These are phyloP conservation scores for Melanchra persicariae DNA, from an alignment of 2,888 invertebrate species.

Conservation along the genomic window DNA sequence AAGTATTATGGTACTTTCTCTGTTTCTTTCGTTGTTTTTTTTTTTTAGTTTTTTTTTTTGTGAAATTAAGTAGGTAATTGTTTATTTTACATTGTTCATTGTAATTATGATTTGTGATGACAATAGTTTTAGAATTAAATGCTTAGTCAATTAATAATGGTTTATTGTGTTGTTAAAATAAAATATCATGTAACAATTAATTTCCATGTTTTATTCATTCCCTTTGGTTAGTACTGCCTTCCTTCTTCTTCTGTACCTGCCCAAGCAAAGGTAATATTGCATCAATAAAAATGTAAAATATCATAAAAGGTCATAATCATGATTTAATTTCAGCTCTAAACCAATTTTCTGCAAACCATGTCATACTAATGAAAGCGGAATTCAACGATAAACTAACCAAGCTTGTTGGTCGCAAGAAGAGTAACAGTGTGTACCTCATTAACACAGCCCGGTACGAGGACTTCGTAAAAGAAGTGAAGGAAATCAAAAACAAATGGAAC, in stretches of 20 bases:
- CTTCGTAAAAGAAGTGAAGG: slow-evolving; percentile 78
- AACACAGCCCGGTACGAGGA: slow-evolving; percentile 75
- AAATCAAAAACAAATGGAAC: slow-evolving; percentile 72
- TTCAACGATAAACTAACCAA: slow-evolving; percentile 78
- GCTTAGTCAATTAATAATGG: not conserved
- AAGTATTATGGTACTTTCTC: not conserved
- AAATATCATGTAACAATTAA: slow-evolving; percentile 2
- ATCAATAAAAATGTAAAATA: not conserved
- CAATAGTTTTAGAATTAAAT: not conserved
- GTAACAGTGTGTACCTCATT: slow-evolving; percentile 79
- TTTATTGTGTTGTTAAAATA: slow-evolving; percentile 30
- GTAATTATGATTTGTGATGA: not conserved
- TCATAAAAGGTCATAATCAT: slow-evolving; percentile 12
- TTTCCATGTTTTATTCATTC: slow-evolving; percentile 14
- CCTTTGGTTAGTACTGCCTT: not conserved
- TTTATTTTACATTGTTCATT: not conserved
- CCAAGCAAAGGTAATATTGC: not conserved
- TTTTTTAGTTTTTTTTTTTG: no score
- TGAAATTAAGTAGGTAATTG: no score
- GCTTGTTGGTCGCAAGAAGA: slow-evolving; percentile 78
- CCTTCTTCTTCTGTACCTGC: not conserved
- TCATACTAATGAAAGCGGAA: slow-evolving; percentile 76
- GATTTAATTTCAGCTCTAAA: slow-evolving; percentile 69
- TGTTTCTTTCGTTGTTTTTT: not conserved
- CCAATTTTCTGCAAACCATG: slow-evolving; percentile 66